These are phyloP conservation scores for Zootermopsis nevadensis DNA, from an alignment of 2,888 invertebrate genomes.

Conservation along the genomic window DNA sequence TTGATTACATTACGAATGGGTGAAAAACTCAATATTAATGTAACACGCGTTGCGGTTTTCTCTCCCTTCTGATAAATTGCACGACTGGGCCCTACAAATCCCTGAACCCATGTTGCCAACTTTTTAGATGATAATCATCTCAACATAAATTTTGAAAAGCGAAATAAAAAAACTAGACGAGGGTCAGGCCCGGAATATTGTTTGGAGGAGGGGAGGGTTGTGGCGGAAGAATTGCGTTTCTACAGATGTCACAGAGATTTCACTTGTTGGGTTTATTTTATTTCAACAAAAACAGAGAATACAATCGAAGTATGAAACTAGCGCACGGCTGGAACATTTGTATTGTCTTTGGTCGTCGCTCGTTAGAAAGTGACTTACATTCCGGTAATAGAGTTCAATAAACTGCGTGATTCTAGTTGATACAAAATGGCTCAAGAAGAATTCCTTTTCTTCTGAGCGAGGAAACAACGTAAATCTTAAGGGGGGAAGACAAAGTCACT, in stretches of 20 bases:
- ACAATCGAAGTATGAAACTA: too few relatives aligned
- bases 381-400: too few relatives aligned
- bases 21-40: conserved; percentile 44
- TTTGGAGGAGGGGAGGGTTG: background rate
- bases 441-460: too few relatives aligned
- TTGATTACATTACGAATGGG: conserved; percentile 44
- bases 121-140: conserved; percentile 24
- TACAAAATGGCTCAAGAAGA: too few relatives aligned
- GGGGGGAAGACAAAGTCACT: too few relatives aligned
- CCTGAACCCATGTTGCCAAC: conserved; percentile 8
- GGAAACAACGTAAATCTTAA: too few relatives aligned
- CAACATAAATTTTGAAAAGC: background rate
- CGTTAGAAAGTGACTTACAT: too few relatives aligned
- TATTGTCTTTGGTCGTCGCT: too few relatives aligned
- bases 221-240: background rate
- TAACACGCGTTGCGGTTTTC: background rate
- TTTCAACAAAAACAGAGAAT: background rate
- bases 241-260: background rate
- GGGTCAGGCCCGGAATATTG: background rate
- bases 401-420: too few relatives aligned
- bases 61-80: conserved; percentile 21
- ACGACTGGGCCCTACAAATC: background rate
- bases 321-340: too few relatives aligned
- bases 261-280: background rate
- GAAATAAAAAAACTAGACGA: background rate